Base-by-base conservation (phyloP, 2,113 vertebrate species). In the Haemorhous mexicanus region DNA sequence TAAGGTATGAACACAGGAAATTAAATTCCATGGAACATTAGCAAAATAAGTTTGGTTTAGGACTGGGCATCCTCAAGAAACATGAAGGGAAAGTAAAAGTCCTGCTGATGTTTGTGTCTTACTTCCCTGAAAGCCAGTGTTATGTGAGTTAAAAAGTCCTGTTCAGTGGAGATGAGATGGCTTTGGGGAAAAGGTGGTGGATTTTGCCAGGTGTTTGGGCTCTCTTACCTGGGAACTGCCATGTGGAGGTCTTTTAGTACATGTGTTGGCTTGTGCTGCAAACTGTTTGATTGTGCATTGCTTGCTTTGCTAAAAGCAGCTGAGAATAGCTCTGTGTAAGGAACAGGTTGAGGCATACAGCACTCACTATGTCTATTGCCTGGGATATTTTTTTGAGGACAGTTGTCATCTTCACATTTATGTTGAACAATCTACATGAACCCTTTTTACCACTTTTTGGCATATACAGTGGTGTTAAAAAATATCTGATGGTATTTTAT, bases 1-100 rank as follows among this genome's bases (percentile, higher is more conserved):
- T 13, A 46, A 41, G 28, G 10, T 90, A 62, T 62, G 77, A 53
- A 82, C 62, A 76, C 44, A 89, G 90, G 46, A 90, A 82, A 70
- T 84, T 64, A 90, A 92, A 90, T 78, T 23, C 37, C 28, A 33
- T 62, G 2, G 6, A 79, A 80, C 14, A 49, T 86, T 81, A 59
- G 16, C 72, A 89, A 89, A 96, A 87, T 84, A 90, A 93, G 59
- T 75, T 75, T 43, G 6, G 3, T 41, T 88, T 69, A 77, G 47
- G 47, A 59, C 68, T 52, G 30, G 62, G 49, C 68, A 88, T 18
- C 62, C 44, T 82, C 47, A 49, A 77, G 49, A 50, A 77, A 33
- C 7, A 6, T 2, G 2, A 72, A 63, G 20, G 47, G 49, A 81
- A 91, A 70, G 70, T 49, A 80, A 68, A 86, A 90, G 21, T 44